These are phyloP conservation scores for Pomacea maculata DNA, from an alignment of 1,140 invertebrate genomes.

Conservation along the genomic window DNA sequence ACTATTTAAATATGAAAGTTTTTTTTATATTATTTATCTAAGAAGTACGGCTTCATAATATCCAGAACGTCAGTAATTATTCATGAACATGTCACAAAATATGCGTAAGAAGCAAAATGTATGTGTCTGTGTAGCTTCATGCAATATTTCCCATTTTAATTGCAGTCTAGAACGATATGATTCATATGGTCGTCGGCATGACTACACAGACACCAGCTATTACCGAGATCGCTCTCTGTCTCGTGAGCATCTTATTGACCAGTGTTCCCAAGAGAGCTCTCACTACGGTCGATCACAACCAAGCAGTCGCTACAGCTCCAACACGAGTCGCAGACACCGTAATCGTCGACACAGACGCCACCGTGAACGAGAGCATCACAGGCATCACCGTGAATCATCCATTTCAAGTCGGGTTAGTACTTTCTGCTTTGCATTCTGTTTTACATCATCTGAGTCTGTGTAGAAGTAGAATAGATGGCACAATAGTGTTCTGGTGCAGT, in stretches of 20 bases:
- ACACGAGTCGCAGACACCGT: slow-evolving; percentile 34
- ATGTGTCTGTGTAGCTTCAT: slow-evolving; percentile 7
- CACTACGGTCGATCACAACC: slow-evolving; percentile 24
- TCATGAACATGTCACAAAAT: too few relatives aligned
- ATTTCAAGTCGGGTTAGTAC: slow-evolving; percentile 38
- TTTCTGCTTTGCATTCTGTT: neutral
- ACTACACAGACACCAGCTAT: slow-evolving; percentile 33
- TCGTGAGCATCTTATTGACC: too few relatives aligned
- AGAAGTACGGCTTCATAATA: too few relatives aligned
- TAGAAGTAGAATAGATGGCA: neutral
- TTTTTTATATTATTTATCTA: too few relatives aligned
- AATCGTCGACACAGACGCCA: slow-evolving; percentile 22
- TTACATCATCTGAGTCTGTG: neutral
- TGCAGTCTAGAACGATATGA: slow-evolving; percentile 21
- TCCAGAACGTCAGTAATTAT: too few relatives aligned
- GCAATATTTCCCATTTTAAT: slow-evolving; percentile 5
- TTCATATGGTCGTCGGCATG: slow-evolving; percentile 28
- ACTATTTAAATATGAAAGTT: too few relatives aligned
- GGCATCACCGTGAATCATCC: slow-evolving; percentile 25
- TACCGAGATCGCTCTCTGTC: slow-evolving; percentile 29
- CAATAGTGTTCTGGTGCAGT: neutral
- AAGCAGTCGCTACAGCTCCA: slow-evolving; percentile 27
- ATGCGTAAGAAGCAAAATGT: too few relatives aligned
- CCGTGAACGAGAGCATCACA: neutral
- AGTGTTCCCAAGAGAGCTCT: slow-evolving; percentile 14